Evolutionary conservation across 2,888 invertebrate species (phyloP).

Genomic region (Choristoneura rosaceana): DNA sequence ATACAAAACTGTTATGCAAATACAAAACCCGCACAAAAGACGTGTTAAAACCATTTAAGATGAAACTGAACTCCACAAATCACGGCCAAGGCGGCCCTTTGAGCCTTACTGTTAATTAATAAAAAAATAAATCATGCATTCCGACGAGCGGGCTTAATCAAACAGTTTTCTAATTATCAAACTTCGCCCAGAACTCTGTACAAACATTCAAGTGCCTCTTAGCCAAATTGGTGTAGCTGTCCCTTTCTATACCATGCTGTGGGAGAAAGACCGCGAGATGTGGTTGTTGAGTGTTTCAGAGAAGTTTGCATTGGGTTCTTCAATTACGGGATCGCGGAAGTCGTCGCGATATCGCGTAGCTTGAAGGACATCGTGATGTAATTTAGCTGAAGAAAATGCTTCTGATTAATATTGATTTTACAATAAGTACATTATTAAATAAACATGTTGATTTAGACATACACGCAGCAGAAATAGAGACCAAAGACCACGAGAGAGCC

Average conservation of each 20-base stretch:
- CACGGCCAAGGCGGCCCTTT: not conserved
- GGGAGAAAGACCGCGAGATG: not conserved
- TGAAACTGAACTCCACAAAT: not conserved
- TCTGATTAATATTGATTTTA: not conserved
- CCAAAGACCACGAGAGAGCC: no score
- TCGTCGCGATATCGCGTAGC: not conserved
- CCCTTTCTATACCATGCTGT: slow-evolving; percentile 4
- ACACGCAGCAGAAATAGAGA: no score
- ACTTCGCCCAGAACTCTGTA: slow-evolving; percentile 26
- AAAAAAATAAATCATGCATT: slow-evolving; percentile 28
- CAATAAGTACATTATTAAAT: no score
- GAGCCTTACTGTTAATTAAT: slow-evolving; percentile 8
- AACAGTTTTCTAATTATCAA: slow-evolving; percentile 36
- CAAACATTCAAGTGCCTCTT: slow-evolving; percentile 10
- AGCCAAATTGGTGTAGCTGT: slow-evolving; percentile 23
- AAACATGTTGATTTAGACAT: no score
- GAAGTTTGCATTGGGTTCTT: slow-evolving; percentile 8
- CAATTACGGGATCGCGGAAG: slow-evolving; percentile 9
- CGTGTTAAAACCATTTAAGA: no score
- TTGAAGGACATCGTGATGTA: not conserved
- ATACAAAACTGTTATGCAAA: no score
- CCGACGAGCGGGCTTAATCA: slow-evolving; percentile 20
- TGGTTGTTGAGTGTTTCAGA: not conserved
- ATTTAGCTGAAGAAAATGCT: not conserved
- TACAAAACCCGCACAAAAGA: no score